phyloP scores from a whole-genome alignment of 2,888 invertebrate species.

The Labia minor region DNA sequence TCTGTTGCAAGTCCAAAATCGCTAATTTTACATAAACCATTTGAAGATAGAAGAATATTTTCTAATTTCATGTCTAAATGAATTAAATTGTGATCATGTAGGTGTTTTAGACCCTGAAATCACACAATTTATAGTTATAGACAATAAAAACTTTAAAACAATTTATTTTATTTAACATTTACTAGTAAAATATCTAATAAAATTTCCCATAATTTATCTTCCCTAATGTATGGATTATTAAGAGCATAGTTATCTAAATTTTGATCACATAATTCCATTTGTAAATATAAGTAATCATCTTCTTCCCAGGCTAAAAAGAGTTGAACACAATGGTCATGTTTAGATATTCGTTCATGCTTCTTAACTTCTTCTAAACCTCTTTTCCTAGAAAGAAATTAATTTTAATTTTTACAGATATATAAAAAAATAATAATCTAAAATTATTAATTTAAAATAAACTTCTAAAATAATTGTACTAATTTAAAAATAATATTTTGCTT shows the following conservation, averaged over 20 bases:
- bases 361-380: constrained; percentile 52
- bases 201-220: constrained; percentile 53
- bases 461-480: too few species aligned
- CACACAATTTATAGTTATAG: constrained; percentile 21
- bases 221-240: constrained; percentile 45
- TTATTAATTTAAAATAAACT: too few species aligned
- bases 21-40: constrained; percentile 52
- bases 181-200: constrained; percentile 48
- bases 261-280: constrained; percentile 57
- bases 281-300: constrained; percentile 31
- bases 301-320: constrained; percentile 44
- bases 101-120: constrained; percentile 42
- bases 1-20: constrained; percentile 66
- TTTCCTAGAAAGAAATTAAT: constrained; percentile 36
- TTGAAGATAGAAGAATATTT: constrained; percentile 45
- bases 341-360: constrained; percentile 55
- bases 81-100: constrained; percentile 44
- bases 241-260: constrained; percentile 49
- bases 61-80: constrained; percentile 52
- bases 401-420: not conserved
- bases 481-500: too few species aligned
- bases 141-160: not conserved
- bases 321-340: constrained; percentile 52
- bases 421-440: not conserved
- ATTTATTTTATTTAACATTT: constrained; percentile 21